A percentile compares a stretch with the other conserved stretches of the same genome.
Conservation (phyloP, 92 coral and sea anemone genomes). For the Parazoanthus atlanticus region DNA sequence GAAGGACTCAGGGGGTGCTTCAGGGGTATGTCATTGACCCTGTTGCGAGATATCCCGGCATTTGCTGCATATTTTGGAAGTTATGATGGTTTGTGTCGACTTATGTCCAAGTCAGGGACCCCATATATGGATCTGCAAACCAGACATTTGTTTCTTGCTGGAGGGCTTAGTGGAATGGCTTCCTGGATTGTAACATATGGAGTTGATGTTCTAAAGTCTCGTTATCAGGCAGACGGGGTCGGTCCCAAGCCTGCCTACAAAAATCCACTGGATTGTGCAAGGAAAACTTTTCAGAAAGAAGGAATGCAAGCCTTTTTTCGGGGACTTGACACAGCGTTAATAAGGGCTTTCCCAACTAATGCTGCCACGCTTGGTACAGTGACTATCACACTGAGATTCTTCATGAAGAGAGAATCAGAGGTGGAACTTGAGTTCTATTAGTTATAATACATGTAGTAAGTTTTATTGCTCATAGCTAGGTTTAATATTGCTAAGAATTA, state of each 20-base stretch:
- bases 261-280: constrained; percentile 74
- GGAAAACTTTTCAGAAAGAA: constrained; percentile 65
- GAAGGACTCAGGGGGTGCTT: constrained; percentile 81
- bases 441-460: not conserved
- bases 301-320: constrained; percentile 75
- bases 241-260: constrained; percentile 56
- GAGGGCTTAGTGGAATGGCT: constrained; percentile 84
- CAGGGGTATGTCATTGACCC: constrained; percentile 77
- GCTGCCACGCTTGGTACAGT: constrained; percentile 96
- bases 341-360: constrained; percentile 93
- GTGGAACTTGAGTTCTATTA: constrained; percentile 52
- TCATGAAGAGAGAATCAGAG: constrained; percentile 60
- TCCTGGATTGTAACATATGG: constrained; percentile 89
- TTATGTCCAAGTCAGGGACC: constrained; percentile 56
- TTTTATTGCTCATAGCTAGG: not conserved
- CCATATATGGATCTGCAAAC: constrained; percentile 64
- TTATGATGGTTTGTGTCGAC: constrained; percentile 71
- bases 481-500: not conserved
- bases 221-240: constrained; percentile 87
- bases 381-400: constrained; percentile 74
- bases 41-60: constrained; percentile 78
- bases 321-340: constrained; percentile 81
- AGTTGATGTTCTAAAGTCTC: constrained; percentile 85
- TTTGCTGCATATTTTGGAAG: constrained; percentile 88
- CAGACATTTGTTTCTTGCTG: constrained; percentile 73